Conservation (phyloP, 2,113 vertebrate species). For the Cyprinodon variegatus region DNA sequence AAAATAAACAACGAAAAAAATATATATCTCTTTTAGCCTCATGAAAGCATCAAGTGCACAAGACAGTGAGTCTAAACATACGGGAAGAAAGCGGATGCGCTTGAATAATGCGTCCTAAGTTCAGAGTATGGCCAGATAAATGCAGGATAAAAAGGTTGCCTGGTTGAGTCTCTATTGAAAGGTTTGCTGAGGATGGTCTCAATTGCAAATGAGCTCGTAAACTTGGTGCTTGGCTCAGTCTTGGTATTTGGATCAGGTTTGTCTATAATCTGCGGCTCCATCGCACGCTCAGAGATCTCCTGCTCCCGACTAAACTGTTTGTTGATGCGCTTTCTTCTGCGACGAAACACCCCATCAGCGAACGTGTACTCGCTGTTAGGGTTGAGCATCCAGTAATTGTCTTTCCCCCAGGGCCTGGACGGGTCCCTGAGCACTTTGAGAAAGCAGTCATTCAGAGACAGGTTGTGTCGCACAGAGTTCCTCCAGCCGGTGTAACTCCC, state of each 20-base stretch:
- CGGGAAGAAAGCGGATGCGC: slow-evolving; percentile 56
- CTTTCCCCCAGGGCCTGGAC: slow-evolving; percentile 95
- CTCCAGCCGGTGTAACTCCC: slow-evolving; percentile 96
- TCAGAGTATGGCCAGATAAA: slow-evolving; percentile 69
- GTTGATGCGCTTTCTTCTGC: slow-evolving; percentile 89
- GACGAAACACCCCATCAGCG: slow-evolving; percentile 93
- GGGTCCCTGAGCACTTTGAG: slow-evolving; percentile 94
- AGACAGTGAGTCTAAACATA: slow-evolving; percentile 31
- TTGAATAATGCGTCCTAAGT: slow-evolving; percentile 47
- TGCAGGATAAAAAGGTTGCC: slow-evolving; percentile 7
- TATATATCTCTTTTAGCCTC: slow-evolving; percentile 26
- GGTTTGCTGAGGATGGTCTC: slow-evolving; percentile 93
- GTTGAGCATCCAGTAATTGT: slow-evolving; percentile 99
- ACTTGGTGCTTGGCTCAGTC: slow-evolving; percentile 74
- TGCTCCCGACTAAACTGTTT: slow-evolving; percentile 65
- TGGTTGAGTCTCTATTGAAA: slow-evolving; percentile 74
- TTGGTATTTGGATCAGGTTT: slow-evolving; percentile 3
- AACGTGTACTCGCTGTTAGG: slow-evolving; percentile 97
- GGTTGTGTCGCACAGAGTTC: slow-evolving; percentile 94
- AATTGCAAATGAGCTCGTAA: slow-evolving; percentile 91
- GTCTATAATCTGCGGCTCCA: slow-evolving; percentile 23
- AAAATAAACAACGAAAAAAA: slow-evolving; percentile 10
- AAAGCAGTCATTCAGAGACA: slow-evolving; percentile 95
- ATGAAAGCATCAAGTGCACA: slow-evolving; percentile 26
- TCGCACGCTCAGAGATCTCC: slow-evolving; percentile 32